A percentile compares a stretch with the other conserved stretches of the same genome.
phyloP scores from a whole-genome alignment of 2,113 vertebrate genomes.

The Dasyurus viverrinus region DNA sequence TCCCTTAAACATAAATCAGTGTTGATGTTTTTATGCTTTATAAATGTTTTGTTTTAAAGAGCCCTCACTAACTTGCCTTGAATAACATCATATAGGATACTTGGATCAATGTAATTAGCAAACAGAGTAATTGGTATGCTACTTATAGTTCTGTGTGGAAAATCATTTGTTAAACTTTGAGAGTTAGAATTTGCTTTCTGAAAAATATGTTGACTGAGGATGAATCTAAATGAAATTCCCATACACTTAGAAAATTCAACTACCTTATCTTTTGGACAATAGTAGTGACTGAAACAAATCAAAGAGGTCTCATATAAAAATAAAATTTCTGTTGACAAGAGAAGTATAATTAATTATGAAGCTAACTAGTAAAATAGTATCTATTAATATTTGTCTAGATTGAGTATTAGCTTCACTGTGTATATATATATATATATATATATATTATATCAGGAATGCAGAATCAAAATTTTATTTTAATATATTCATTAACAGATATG shows the following conservation, averaged over 20 bases:
- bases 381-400: constrained; percentile 14
- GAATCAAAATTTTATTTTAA: background rate
- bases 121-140: constrained; percentile 20
- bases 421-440: too few relatives aligned
- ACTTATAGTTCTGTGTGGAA: constrained; percentile 33
- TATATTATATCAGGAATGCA: background rate
- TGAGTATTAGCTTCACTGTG: background rate
- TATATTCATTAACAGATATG: background rate
- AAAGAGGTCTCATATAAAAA: constrained; percentile 2
- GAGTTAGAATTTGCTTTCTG: constrained; percentile 28
- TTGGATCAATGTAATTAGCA: constrained; percentile 27
- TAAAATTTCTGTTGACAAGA: background rate
- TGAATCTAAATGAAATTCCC: background rate
- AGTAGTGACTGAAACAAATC: constrained; percentile 6
- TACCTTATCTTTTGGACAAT: constrained; percentile 2
- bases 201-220: constrained; percentile 18
- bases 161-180: constrained; percentile 38
- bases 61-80: constrained; percentile 3
- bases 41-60: constrained; percentile 17
- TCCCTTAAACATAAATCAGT: background rate
- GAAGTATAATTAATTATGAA: background rate
- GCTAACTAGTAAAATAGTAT: background rate
- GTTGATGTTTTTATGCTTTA: constrained; percentile 9
- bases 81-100: constrained; percentile 35
- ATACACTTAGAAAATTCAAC: background rate